These are phyloP conservation scores for Melanchra persicariae DNA, from an alignment of 2,888 invertebrate species.

Conservation along the genomic window DNA sequence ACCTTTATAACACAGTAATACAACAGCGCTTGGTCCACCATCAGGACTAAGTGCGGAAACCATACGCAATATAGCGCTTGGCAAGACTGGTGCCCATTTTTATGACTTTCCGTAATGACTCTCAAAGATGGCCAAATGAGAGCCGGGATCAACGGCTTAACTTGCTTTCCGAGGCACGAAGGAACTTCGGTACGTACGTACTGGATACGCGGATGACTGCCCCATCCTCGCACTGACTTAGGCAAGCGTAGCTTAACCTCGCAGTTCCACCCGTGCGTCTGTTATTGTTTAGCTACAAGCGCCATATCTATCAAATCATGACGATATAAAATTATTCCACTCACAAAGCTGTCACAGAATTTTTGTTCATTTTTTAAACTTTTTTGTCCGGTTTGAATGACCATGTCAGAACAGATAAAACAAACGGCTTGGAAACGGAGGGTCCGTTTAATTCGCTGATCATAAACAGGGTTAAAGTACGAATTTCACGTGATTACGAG, in stretches of 20 bases:
- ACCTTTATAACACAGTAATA: neutral
- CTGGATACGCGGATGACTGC: too few species aligned
- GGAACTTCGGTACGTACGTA: too few species aligned
- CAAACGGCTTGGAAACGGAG: conserved; percentile 58
- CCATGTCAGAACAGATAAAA: conserved; percentile 54
- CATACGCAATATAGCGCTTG: too few species aligned
- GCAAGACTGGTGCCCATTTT: too few species aligned
- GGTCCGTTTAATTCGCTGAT: conserved; percentile 52
- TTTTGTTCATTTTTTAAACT: neutral
- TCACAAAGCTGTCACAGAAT: neutral
- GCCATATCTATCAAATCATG: neutral
- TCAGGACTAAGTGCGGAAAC: too few species aligned
- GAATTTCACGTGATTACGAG: conserved; percentile 39
- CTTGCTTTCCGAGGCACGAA: too few species aligned
- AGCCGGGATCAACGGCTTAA: too few species aligned
- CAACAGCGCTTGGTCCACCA: too few species aligned
- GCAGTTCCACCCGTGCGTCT: neutral
- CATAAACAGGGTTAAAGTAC: conserved; percentile 41
- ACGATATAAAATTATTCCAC: too few species aligned
- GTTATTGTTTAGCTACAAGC: neutral
- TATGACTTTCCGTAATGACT: neutral
- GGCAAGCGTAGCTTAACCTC: neutral
- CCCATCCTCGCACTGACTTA: neutral
- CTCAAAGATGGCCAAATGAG: neutral
- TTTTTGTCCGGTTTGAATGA: neutral